phyloP scores from a whole-genome alignment of 2,888 invertebrate genomes.

The Nephrotoma appendiculata region DNA sequence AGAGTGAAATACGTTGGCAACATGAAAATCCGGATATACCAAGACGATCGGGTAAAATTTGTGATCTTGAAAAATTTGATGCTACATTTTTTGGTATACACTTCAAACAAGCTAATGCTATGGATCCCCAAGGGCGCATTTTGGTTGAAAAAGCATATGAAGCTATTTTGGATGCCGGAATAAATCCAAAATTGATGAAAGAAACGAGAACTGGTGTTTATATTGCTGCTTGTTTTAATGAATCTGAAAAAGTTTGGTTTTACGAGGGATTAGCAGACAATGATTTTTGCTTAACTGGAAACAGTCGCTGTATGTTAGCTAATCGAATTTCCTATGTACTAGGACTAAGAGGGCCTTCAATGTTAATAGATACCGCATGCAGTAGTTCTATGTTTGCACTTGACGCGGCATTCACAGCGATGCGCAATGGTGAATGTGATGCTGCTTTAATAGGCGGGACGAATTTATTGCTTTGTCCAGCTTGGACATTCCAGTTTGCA shows the following conservation, averaged over 20 bases:
- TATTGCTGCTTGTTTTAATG: conserved; percentile 55
- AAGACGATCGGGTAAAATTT: conserved; percentile 55
- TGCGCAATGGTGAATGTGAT: conserved; percentile 71
- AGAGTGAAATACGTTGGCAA: conserved; percentile 60
- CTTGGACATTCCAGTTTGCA: conserved; percentile 75
- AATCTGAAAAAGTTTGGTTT: conserved; percentile 57
- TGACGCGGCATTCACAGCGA: conserved; percentile 63
- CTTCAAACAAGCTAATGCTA: conserved; percentile 57
- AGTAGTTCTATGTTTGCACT: conserved; percentile 84
- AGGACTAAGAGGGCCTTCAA: conserved; percentile 37
- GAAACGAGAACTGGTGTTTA: conserved; percentile 60
- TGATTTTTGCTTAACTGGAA: conserved; percentile 36
- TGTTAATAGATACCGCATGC: conserved; percentile 6
- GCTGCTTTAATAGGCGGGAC: conserved; percentile 80
- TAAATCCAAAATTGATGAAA: conserved; percentile 48
- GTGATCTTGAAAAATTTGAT: conserved; percentile 25
- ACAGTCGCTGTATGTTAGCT: conserved; percentile 82
- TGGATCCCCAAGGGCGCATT: conserved; percentile 67
- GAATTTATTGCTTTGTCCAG: conserved; percentile 75
- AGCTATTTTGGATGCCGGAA: conserved; percentile 60
- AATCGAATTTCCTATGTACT: conserved; percentile 81
- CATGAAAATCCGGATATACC: conserved; percentile 59
- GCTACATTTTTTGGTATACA: conserved; percentile 56
- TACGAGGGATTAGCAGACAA: conserved; percentile 40
- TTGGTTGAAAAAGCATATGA: conserved; percentile 32